Base-by-base conservation (phyloP, 2,888 invertebrate genomes). In the Cerceris rybyensis region DNA sequence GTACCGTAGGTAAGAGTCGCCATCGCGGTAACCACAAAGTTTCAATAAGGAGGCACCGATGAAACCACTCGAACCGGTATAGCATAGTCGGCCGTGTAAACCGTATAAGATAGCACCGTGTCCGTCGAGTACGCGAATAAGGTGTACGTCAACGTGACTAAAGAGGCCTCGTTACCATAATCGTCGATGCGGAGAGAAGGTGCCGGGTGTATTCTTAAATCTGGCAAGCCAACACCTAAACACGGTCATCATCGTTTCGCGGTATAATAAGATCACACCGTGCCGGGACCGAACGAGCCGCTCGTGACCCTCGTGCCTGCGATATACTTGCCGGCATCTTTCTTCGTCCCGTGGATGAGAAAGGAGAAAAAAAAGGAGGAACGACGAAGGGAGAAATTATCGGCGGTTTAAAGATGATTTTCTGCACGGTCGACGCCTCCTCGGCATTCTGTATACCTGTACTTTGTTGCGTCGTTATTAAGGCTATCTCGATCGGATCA, bases 131-230 rank as follows among this genome's bases (percentile, higher is more conserved):
- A 71, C 82, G 85, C 82, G 85, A 85, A 85, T 79, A 86, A 85
- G 86, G 86, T 85, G 82, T 80, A 86, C 88, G 86, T 86, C 85
- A 87, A 91, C 87, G 90, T 88, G 88, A 90, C 88, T 89, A 88
- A 91, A 90, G 89, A 90, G 88, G 85, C 86, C 90, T 91, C 86
- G 90, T 90, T 91, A 91, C 88, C 87, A 88, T 91, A 91, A 91
- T 91, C 87, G 89, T 81, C 74, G 84, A 82, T 67, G 79, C 61
- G 58, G 75, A 66, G 67, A 71, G 75, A 28, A 28, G 76, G 75
- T 55, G 42, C 61, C 58, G 78, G 80, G 81, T 85, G 80, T 89
- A 88, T 90, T 88, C 88, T 90, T 90, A 90, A 91, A 90, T 90
- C 90, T 85, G 88, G 88, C 88, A 90, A 90, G 89, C 88, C 91